Base-by-base conservation (phyloP, 2,888 invertebrate genomes). In the Cylindroiulus punctatus region DNA sequence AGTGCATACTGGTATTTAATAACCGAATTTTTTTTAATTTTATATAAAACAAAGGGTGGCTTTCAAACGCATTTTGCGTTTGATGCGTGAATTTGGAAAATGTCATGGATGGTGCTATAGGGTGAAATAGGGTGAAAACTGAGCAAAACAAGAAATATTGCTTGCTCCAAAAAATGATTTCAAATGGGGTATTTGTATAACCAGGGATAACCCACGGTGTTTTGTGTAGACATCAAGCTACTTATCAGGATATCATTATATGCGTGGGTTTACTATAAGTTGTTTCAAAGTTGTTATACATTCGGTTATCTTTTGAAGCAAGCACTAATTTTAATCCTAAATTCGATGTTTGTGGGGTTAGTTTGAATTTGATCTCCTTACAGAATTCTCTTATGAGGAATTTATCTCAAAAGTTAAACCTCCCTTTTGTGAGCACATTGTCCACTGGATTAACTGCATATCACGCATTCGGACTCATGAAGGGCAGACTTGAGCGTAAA, bases 21-120 rank as follows among this genome's bases (percentile, higher is more conserved):
- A 65, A 65, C 26, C 26, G 57, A 57, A 17, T 57, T 57, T 36
- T 40, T 57, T 57, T 65, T 26, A 65, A 76, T 76, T 76, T 76
- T 32, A 76, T 17, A 76, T 3, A 76, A 76, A 26, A 22, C 22
- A 57, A 57, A 57, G 57, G n/a, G n/a, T 7, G 36, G 36, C 36
- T 36, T 36, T 36, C 7, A n/a, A n/a, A n/a, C n/a, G n/a, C n/a
- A n/a, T n/a, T 65, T 65, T 22, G 22, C 5, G 26, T 22, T 65
- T n/a, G 8, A 26, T 65, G 22, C 14, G 8, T 8, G 22, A 22
- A 22, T 65, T 65, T 65, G 22, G 57, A 22, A 65, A 22, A 65
- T 44, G 44, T 44, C 44, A 1, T 44, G 14, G 44, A 12, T 44
- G 12, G 12, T 44, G 44, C 44, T 44, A 10, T 3, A 65, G 57